phyloP scores from a whole-genome alignment of 2,888 invertebrate species.

The Heterodera filipjevi region DNA sequence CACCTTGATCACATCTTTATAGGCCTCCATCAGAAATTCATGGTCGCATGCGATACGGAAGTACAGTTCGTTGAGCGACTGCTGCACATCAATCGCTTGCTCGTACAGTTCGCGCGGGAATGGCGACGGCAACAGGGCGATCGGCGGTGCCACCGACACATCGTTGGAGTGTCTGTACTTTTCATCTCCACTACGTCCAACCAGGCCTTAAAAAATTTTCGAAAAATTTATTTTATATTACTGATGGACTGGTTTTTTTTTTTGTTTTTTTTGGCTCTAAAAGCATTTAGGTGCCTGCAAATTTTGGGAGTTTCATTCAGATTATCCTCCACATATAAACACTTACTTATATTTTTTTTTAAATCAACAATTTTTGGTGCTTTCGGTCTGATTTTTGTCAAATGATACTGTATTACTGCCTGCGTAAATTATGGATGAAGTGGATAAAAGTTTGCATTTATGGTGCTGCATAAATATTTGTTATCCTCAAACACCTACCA shows the following conservation, averaged over 20 bases:
- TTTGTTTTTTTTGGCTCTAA: not conserved
- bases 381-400: no score
- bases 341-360: no score
- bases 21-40: slow-evolving; percentile 25
- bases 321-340: no score
- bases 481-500: no score
- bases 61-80: slow-evolving; percentile 22
- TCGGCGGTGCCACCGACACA: slow-evolving; percentile 17
- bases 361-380: no score
- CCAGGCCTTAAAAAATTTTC: slow-evolving; percentile 8
- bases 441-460: no score
- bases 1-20: slow-evolving; percentile 25
- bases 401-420: no score
- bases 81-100: slow-evolving; percentile 14
- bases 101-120: slow-evolving; percentile 24
- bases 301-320: no score
- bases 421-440: no score
- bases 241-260: no score
- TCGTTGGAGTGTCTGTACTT: not conserved
- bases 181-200: not conserved
- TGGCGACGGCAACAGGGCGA: slow-evolving; percentile 25
- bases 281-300: not conserved
- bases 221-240: not conserved
- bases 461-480: no score
- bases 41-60: slow-evolving; percentile 20